A percentile compares a stretch with the other conserved stretches of the same genome.
Conservation (phyloP, 2,113 vertebrate genomes). For the Protobothrops flavoviridis region DNA sequence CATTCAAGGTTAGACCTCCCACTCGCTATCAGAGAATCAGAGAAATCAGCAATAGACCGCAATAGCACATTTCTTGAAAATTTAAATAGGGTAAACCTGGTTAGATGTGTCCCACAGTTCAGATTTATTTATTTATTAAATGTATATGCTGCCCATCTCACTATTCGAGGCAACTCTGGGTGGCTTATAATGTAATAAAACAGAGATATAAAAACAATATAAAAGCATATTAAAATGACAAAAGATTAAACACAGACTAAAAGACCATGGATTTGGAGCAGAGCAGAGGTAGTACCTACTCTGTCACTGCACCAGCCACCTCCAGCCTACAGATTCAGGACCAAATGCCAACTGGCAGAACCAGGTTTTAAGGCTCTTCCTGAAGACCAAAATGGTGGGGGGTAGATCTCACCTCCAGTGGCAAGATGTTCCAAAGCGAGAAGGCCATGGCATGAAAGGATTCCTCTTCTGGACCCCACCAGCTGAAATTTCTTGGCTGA, state of each 20-base stretch:
- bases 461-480: not conserved
- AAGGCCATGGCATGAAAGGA: not conserved
- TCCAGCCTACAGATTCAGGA: not conserved
- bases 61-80: not conserved
- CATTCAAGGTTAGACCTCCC: conserved; percentile 76
- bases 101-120: not conserved
- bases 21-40: not conserved
- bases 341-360: not conserved
- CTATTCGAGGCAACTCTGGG: not conserved
- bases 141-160: not conserved
- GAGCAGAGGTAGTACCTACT: not conserved
- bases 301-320: not conserved
- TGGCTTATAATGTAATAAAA: not conserved
- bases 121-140: not conserved
- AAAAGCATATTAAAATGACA: not conserved
- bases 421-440: not conserved
- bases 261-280: not conserved
- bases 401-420: not conserved
- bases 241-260: not conserved
- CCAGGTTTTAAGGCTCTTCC: not conserved
- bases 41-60: rapidly evolving
- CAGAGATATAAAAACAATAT: not conserved
- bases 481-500: not conserved
- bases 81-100: not conserved
- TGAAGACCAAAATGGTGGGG: not conserved